phyloP scores from a whole-genome alignment of 2,113 vertebrate genomes.

The Colinus virginianus region DNA sequence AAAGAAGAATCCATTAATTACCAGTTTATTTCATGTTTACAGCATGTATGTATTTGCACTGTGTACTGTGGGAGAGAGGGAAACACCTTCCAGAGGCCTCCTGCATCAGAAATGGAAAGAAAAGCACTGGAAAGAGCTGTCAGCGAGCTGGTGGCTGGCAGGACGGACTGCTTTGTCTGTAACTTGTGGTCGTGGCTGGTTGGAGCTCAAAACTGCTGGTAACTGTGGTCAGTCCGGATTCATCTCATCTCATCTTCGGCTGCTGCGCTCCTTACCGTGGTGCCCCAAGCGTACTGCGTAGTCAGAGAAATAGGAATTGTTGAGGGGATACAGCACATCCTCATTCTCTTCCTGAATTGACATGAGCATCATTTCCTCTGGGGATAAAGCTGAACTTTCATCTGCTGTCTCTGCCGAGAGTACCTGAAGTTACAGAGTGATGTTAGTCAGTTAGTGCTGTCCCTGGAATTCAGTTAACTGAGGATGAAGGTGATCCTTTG shows the following conservation, averaged over 20 bases:
- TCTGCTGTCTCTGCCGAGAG: neutral
- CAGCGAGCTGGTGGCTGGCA: neutral
- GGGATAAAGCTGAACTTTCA: neutral
- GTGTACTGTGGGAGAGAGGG: neutral
- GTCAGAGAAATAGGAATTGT: neutral
- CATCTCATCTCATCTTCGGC: neutral
- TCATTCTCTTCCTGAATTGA: neutral
- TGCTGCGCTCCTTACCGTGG: neutral
- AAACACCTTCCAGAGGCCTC: neutral
- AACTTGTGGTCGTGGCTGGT: neutral
- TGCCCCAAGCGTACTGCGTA: neutral
- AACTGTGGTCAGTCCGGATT: neutral
- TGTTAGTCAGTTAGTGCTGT: neutral
- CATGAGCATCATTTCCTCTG: neutral
- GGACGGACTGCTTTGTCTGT: neutral
- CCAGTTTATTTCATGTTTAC: neutral
- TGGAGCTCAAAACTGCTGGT: neutral
- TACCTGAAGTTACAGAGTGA: neutral
- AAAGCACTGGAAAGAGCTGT: neutral
- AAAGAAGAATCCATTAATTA: neutral
- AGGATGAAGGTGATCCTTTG: neutral
- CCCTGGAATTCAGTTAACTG: neutral
- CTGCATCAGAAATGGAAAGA: fast-evolving
- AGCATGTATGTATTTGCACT: constrained; percentile 5
- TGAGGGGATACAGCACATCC: neutral